phyloP scores from a whole-genome alignment of 1,140 invertebrate species.

The Heliothis subflexa region DNA sequence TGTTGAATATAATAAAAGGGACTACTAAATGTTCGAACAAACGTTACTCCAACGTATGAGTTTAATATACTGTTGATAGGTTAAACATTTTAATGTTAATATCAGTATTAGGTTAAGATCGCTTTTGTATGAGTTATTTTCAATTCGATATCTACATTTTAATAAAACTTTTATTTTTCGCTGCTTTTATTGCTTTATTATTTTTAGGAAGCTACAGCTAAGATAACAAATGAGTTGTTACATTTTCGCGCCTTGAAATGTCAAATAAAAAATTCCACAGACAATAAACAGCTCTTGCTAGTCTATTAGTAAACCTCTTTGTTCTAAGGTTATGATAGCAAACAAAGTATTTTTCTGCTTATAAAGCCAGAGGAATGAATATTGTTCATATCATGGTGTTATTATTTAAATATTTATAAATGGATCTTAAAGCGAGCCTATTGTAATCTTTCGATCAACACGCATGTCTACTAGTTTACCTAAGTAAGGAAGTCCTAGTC shows the following conservation, averaged over 20 bases:
- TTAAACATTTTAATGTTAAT: conserved; percentile 44
- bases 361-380: conserved; percentile 42
- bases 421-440: not conserved
- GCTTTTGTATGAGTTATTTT: conserved; percentile 33
- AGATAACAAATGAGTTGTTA: not conserved
- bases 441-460: conserved; percentile 15
- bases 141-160: conserved; percentile 18
- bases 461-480: conserved; percentile 1
- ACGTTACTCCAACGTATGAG: conserved; percentile 42
- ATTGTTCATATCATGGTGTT: conserved; percentile 17
- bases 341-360: conserved; percentile 21
- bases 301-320: conserved; percentile 25
- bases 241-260: conserved; percentile 22
- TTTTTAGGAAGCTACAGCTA: conserved; percentile 8
- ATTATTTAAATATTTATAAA: conserved; percentile 1
- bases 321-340: not conserved
- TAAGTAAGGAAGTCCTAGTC: not conserved
- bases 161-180: conserved; percentile 31
- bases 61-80: conserved; percentile 42
- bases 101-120: conserved; percentile 45
- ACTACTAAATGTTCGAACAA: conserved; percentile 32
- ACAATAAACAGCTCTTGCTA: conserved; percentile 27
- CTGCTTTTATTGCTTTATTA: conserved; percentile 17
- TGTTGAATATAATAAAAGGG: conserved; percentile 36
- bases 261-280: conserved; percentile 21